Conservation (phyloP, 53 echinoderm and acorn worm genomes). For the Temnopleurus reevesii region DNA sequence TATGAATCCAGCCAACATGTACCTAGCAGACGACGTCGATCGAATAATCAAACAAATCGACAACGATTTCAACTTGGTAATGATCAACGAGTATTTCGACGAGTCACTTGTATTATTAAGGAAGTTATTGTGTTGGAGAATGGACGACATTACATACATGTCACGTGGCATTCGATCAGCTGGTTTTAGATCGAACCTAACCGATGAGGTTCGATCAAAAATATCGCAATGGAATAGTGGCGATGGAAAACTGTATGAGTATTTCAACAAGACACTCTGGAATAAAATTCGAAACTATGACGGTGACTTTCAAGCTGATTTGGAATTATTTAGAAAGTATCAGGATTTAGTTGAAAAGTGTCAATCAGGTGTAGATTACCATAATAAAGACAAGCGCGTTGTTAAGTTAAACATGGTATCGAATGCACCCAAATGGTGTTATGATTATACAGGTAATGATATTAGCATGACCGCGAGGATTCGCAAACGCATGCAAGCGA, state of each 20-base stretch:
- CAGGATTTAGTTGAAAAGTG: not conserved
- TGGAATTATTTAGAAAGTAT: constrained; percentile 19
- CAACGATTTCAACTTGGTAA: constrained; percentile 56
- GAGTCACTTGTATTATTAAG: constrained; percentile 62
- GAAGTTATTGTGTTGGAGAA: constrained; percentile 59
- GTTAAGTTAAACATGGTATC: not conserved
- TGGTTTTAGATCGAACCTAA: not conserved
- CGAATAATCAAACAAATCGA: constrained; percentile 57
- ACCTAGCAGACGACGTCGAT: not conserved
- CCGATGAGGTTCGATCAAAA: not conserved
- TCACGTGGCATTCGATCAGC: constrained; percentile 44
- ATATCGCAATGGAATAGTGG: constrained; percentile 62
- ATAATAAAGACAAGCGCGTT: not conserved
- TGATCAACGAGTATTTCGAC: constrained; percentile 68
- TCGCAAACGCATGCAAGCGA: not conserved
- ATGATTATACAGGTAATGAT: not conserved
- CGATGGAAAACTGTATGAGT: constrained; percentile 61
- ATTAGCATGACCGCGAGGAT: not conserved
- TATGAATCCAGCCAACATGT: constrained; percentile 44
- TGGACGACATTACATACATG: constrained; percentile 65
- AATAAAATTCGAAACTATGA: constrained; percentile 58
- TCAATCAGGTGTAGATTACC: not conserved
- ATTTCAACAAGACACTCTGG: constrained; percentile 70
- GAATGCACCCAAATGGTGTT: constrained; percentile 25
- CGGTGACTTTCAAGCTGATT: constrained; percentile 50